Conservation (phyloP, 2,888 invertebrate species). For the Oscheius sp. region DNA sequence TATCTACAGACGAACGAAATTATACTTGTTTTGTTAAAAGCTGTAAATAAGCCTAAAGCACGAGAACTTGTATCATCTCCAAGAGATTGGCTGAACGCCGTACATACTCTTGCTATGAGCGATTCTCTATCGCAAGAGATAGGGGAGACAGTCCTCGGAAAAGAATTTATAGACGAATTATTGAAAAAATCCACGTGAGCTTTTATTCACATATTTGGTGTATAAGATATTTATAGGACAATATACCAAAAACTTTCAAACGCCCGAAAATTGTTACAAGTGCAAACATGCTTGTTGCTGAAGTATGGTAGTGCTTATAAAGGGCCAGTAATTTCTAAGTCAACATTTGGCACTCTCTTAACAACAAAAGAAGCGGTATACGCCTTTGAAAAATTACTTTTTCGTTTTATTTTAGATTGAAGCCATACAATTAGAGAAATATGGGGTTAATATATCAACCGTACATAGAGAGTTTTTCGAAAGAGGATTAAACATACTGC, state of each 20-base stretch:
- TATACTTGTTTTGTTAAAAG: background rate
- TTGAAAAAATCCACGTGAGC: constrained; percentile 13
- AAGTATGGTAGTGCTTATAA: constrained; percentile 25
- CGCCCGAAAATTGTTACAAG: constrained; percentile 22
- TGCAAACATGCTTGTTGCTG: constrained; percentile 10
- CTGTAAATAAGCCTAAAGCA: background rate
- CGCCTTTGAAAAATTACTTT: background rate
- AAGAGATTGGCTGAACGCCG: constrained; percentile 14
- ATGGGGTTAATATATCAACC: background rate
- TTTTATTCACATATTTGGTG: background rate
- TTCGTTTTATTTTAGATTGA: background rate
- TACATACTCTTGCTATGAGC: constrained; percentile 3
- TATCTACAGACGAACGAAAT: constrained; percentile 1
- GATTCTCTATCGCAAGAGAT: constrained; percentile 8
- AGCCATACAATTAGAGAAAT: background rate
- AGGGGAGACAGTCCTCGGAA: constrained; percentile 33
- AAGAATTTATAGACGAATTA: constrained; percentile 18
- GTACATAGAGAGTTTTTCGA: background rate
- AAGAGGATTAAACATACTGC: background rate
- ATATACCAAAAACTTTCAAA: constrained; percentile 1
- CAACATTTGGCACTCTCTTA: constrained; percentile 23
- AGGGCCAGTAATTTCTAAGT: constrained; percentile 15
- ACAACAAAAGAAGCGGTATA: constrained; percentile 6
- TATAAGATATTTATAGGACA: background rate
- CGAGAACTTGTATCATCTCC: background rate